Conservation (phyloP, 2,113 vertebrate genomes). For the Trematomus loennbergii region DNA sequence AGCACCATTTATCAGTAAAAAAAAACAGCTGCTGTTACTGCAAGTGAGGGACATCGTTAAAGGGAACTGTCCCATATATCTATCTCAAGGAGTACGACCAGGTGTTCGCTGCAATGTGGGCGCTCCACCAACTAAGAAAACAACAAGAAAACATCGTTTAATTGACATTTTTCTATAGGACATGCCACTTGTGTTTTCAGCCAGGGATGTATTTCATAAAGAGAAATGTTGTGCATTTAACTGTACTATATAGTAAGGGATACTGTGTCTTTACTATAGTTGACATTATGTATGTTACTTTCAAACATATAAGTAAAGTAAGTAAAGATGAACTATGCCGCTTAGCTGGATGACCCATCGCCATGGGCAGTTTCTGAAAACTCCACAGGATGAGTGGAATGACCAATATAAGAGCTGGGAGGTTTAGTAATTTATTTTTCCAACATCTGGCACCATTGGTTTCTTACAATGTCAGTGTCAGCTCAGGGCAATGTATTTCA, state of each 20-base stretch:
- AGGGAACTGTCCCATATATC: slow-evolving; percentile 30
- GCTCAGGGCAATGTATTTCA: slow-evolving; percentile 40
- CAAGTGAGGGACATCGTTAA: slow-evolving; percentile 16
- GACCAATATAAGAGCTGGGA: slow-evolving; percentile 14
- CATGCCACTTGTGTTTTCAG: background rate
- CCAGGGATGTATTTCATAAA: background rate
- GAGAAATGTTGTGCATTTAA: too few species aligned
- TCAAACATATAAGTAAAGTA: slow-evolving; percentile 1
- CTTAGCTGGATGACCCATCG: background rate
- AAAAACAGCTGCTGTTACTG: slow-evolving; percentile 37
- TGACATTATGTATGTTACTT: background rate
- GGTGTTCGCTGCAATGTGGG: slow-evolving; percentile 1
- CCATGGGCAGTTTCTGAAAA: background rate
- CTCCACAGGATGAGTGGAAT: background rate
- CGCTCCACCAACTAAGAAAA: background rate
- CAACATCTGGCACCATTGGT: slow-evolving; percentile 38
- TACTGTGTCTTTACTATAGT: background rate
- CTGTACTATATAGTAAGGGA: too few species aligned
- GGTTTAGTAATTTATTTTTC: slow-evolving; percentile 15
- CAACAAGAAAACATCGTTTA: background rate
- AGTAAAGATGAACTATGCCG: background rate
- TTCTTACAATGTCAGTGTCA: slow-evolving; percentile 45
- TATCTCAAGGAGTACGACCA: slow-evolving; percentile 23
- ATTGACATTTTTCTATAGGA: background rate
- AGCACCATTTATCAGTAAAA: slow-evolving; percentile 33